Percentiles rank a stretch among this genome's conserved stretches.
Conservation (phyloP, 2,888 invertebrate species). For the Tenthredo mesomela region DNA sequence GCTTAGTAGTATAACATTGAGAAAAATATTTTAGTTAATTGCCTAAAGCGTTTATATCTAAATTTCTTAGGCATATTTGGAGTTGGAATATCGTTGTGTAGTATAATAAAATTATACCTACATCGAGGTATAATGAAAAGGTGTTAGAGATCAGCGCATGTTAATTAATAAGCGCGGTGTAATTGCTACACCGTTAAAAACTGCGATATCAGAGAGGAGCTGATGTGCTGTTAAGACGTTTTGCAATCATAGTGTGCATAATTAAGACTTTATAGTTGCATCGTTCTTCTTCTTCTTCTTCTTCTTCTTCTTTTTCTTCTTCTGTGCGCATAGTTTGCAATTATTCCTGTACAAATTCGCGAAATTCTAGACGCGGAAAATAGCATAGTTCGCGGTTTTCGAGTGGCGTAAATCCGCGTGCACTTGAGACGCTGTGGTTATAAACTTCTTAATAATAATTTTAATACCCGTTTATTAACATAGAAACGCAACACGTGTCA, state of each 20-base stretch:
- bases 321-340: constrained; percentile 55
- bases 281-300: constrained; percentile 54
- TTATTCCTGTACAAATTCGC: constrained; percentile 73
- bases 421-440: constrained; percentile 53
- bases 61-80: background rate
- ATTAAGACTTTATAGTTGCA: constrained; percentile 68
- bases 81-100: background rate
- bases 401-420: constrained; percentile 49
- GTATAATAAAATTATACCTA: too few relatives aligned
- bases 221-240: constrained; percentile 49
- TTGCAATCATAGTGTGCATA: constrained; percentile 62
- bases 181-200: constrained; percentile 34
- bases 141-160: background rate
- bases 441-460: constrained; percentile 47
- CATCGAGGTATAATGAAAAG: background rate
- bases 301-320: constrained; percentile 11
- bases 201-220: constrained; percentile 12
- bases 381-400: constrained; percentile 55
- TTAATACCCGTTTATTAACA: constrained; percentile 51
- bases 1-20: background rate
- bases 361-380: constrained; percentile 63
- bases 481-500: constrained; percentile 46
- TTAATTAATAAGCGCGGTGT: constrained; percentile 34
- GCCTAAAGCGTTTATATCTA: constrained; percentile 1
- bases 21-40: background rate